These are phyloP conservation scores for Sarcophaga variegata DNA, from an alignment of 2,888 invertebrate species.

Conservation along the genomic window DNA sequence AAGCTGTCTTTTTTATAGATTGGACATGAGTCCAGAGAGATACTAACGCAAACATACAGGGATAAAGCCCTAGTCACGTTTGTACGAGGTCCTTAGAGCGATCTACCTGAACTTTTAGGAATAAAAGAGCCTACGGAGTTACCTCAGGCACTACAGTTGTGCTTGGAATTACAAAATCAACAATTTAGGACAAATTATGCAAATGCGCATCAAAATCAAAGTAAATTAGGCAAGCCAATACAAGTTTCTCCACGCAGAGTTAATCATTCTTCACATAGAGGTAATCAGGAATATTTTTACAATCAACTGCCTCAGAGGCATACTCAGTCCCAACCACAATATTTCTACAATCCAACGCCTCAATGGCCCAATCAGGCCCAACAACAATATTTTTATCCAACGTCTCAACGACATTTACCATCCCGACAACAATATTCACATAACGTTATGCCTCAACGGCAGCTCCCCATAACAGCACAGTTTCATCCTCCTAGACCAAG, in stretches of 20 bases:
- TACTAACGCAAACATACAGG: slow-evolving; percentile 20
- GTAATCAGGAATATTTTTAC: neutral
- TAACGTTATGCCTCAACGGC: too few species aligned
- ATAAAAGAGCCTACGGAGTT: neutral
- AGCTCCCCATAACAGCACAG: too few species aligned
- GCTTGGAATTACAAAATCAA: neutral
- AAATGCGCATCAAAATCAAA: slow-evolving; percentile 13
- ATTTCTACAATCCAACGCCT: neutral
- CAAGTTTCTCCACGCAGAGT: neutral
- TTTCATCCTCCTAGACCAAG: neutral
- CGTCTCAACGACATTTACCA: neutral
- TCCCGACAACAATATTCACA: neutral
- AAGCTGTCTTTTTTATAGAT: slow-evolving; percentile 48
- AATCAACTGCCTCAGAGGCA: neutral
- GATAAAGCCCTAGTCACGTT: slow-evolving; percentile 19
- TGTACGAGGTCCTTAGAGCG: neutral
- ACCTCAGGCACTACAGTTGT: too few species aligned
- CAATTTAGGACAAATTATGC: slow-evolving; percentile 23
- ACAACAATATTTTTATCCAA: neutral
- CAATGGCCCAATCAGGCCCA: neutral
- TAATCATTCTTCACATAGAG: neutral
- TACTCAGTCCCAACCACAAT: slow-evolving; percentile 1
- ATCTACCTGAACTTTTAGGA: slow-evolving; percentile 11
- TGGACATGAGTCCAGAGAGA: slow-evolving; percentile 17
- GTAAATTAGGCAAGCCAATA: neutral